Percentiles rank a stretch among this genome's conserved stretches.
phyloP scores from a whole-genome alignment of 2,113 vertebrate species.

The Sinosuthora webbiana region DNA sequence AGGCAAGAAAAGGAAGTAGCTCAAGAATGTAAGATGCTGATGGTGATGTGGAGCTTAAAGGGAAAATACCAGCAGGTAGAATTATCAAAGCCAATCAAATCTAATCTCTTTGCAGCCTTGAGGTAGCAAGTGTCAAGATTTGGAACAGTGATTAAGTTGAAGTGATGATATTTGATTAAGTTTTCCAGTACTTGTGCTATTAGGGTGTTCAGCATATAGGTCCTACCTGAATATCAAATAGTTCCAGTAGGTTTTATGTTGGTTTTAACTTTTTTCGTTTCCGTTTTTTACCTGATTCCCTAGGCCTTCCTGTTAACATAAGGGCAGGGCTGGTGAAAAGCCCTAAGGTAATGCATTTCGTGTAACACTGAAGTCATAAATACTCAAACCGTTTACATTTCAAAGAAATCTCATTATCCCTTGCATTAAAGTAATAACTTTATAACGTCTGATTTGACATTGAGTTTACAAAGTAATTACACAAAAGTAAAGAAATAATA shows the following conservation, averaged over 20 bases:
- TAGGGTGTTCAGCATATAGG: slow-evolving; percentile 36
- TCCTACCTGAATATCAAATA: slow-evolving; percentile 91
- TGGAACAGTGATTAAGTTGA: slow-evolving; percentile 68
- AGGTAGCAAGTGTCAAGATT: slow-evolving; percentile 68
- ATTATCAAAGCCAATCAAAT: slow-evolving; percentile 74
- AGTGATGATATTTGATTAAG: slow-evolving; percentile 60
- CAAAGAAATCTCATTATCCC: slow-evolving; percentile 71
- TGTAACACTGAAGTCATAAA: slow-evolving; percentile 78
- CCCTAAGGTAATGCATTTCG: slow-evolving; percentile 70
- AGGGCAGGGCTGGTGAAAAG: slow-evolving; percentile 83
- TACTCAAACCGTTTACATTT: slow-evolving; percentile 77
- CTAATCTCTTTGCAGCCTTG: slow-evolving; percentile 60
- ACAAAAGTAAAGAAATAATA: slow-evolving; percentile 47
- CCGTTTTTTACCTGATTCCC: slow-evolving; percentile 95
- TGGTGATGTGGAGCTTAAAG: slow-evolving; percentile 68
- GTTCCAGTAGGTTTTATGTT: slow-evolving; percentile 84
- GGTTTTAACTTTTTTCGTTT: slow-evolving; percentile 93
- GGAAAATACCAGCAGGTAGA: slow-evolving; percentile 65
- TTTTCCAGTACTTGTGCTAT: slow-evolving; percentile 69
- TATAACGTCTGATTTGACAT: slow-evolving; percentile 34
- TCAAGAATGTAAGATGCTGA: slow-evolving; percentile 56
- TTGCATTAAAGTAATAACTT: slow-evolving; percentile 51
- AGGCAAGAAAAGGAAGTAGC: slow-evolving; percentile 12
- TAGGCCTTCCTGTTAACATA: slow-evolving; percentile 95
- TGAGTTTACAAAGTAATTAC: slow-evolving; percentile 34